Conservation (phyloP, 2,797 vertebrate genomes). For the Catamblyrhynchus diadema region DNA sequence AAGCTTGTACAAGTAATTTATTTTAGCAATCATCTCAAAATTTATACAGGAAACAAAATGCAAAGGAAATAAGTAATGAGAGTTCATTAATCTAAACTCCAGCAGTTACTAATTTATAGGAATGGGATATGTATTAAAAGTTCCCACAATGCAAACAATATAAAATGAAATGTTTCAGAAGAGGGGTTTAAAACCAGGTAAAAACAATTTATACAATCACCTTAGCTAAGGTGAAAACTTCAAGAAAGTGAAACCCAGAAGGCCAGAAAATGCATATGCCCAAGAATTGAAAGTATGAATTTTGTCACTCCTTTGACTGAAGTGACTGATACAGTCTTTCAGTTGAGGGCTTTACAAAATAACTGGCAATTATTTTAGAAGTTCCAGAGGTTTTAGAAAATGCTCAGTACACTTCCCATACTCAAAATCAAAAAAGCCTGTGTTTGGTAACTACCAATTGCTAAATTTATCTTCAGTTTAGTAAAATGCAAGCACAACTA, state of each 20-base stretch:
- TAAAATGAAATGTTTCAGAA: neutral
- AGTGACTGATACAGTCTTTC: neutral
- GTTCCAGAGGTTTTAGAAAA: neutral
- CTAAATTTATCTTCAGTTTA: neutral
- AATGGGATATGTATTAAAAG: neutral
- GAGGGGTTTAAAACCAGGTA: neutral
- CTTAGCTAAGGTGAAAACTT: neutral
- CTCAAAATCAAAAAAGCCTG: neutral
- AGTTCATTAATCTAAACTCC: conserved; percentile 57
- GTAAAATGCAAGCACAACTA: neutral
- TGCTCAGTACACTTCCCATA: neutral
- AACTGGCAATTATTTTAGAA: neutral
- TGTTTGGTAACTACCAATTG: neutral
- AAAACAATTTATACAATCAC: neutral
- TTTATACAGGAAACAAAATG: conserved; percentile 68
- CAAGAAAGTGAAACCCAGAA: neutral
- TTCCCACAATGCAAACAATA: neutral
- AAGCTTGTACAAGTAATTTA: conserved; percentile 65
- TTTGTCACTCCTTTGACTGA: neutral
- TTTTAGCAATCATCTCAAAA: conserved; percentile 65
- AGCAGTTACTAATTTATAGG: conserved; percentile 31
- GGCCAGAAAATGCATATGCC: neutral
- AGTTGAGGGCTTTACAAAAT: neutral
- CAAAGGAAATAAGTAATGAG: conserved; percentile 68
- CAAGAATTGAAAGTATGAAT: neutral